Conservation (phyloP, 1,140 invertebrate genomes). For the Sarcophaga peregrina region DNA sequence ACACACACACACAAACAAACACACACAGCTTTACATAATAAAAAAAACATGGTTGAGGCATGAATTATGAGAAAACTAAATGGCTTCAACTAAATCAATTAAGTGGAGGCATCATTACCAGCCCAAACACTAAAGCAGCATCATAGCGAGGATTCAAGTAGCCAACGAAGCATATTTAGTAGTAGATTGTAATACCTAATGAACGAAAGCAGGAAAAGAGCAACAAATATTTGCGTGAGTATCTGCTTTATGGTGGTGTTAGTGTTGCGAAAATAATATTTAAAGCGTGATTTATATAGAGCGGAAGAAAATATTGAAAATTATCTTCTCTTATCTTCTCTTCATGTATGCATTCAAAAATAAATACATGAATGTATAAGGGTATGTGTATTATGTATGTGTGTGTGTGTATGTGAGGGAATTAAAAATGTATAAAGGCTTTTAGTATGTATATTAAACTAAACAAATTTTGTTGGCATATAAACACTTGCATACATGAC, state of each 20-base stretch:
- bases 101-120: background rate
- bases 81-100: slow-evolving; percentile 22
- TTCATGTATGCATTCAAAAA: too few relatives aligned
- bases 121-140: background rate
- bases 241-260: background rate
- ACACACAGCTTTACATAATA: background rate
- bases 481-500: too few relatives aligned
- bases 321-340: background rate
- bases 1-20: background rate
- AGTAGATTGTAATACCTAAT: background rate
- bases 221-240: background rate
- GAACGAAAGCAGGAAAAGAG: background rate
- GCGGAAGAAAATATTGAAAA: slow-evolving; percentile 7
- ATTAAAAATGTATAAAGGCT: too few relatives aligned
- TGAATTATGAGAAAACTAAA: slow-evolving; percentile 22
- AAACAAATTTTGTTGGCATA: too few relatives aligned
- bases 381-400: too few relatives aligned
- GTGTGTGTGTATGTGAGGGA: too few relatives aligned
- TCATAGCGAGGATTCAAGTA: background rate
- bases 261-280: background rate
- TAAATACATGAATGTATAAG: too few relatives aligned
- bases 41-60: background rate
- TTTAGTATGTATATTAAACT: too few relatives aligned
- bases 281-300: background rate
- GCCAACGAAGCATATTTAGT: slow-evolving; percentile 9